Percentiles rank a stretch among this genome's conserved stretches.
These are phyloP conservation scores for Mechanitis mazaeus DNA, from an alignment of 2,888 invertebrate species.

Conservation along the genomic window DNA sequence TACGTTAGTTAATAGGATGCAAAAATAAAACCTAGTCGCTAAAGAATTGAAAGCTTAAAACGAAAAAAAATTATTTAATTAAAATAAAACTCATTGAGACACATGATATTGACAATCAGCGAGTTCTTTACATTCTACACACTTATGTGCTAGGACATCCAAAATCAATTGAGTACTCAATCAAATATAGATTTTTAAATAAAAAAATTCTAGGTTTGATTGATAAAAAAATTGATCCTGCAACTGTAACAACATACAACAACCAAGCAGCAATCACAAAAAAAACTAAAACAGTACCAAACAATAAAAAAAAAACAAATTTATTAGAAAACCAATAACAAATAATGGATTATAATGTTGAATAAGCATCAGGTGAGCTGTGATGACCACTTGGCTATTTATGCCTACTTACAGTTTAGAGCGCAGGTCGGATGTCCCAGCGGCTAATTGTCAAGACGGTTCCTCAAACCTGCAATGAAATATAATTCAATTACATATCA, in stretches of 20 bases:
- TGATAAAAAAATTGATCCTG: conserved; percentile 69
- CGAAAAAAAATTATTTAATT: no score
- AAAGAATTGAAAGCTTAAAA: no score
- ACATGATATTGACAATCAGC: conserved; percentile 11
- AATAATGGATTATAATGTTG: background rate
- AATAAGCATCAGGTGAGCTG: conserved; percentile 34
- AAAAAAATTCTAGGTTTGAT: conserved; percentile 48
- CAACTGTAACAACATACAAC: conserved; percentile 56
- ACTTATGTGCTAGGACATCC: conserved; percentile 68
- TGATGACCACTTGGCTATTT: conserved; percentile 53
- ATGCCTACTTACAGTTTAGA: conserved; percentile 81
- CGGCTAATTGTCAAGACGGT: conserved; percentile 87
- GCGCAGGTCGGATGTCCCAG: conserved; percentile 80
- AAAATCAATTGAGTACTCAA: conserved; percentile 66
- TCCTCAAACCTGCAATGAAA: conserved; percentile 65
- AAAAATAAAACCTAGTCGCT: no score
- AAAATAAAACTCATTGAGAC: no score
- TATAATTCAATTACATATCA: background rate
- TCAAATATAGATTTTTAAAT: conserved; percentile 45
- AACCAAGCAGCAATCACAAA: conserved; percentile 62
- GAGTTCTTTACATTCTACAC: conserved; percentile 23
- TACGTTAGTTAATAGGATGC: no score
- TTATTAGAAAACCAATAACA: conserved; percentile 8
- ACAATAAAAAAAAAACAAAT: conserved; percentile 7
- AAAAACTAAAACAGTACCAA: conserved; percentile 16